Evolutionary conservation across 2,888 invertebrate species (phyloP), one percentile per base, ranked within the genome.

Genomic region (Tachystola acroxantha): DNA sequence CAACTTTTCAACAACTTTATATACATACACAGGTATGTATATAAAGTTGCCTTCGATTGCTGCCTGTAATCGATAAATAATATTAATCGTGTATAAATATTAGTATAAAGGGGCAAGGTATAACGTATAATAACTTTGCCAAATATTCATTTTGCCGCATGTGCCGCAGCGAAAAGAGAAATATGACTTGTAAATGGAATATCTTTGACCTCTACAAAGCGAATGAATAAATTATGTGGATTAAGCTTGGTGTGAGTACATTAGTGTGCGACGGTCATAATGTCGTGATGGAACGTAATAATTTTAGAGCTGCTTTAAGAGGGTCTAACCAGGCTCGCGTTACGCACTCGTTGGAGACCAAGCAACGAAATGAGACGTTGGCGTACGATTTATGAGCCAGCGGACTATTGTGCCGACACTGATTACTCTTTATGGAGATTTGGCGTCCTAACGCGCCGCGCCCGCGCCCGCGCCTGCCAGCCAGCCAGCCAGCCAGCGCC

Each of bases 401-500:
- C 60, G 64, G 62, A 69, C 68, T 73, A 77, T 76, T 80, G 72
- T 74, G 68, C 51, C 71, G 72, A 68, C 79, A 74, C 74, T 81
- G 84, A 82, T 80, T 81, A 75, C 77, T 77, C 77, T 79, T 80
- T 78, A 81, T 79, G 75, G 74, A 77, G 74, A 79, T 78, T 75
- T 70, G 73, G 71, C 68, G 67, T 73, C 64, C 70, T 72, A 68
- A 72, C 66, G 57, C 66, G 68, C 51, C 60, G 64, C 68, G 66
- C 70, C 68, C 63, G 4, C n/a, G n/a, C n/a, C n/a, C n/a, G n/a
- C n/a, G n/a, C n/a, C n/a, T n/a, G n/a, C n/a, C n/a, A n/a, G n/a
- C n/a, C n/a, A n/a, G n/a, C n/a, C n/a, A n/a, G n/a, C n/a, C n/a
- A n/a, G n/a, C n/a, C n/a, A n/a, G n/a, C n/a, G 30, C 35, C 38